Conservation (phyloP, 1,140 invertebrate genomes). For the Helicoverpa armigera region DNA sequence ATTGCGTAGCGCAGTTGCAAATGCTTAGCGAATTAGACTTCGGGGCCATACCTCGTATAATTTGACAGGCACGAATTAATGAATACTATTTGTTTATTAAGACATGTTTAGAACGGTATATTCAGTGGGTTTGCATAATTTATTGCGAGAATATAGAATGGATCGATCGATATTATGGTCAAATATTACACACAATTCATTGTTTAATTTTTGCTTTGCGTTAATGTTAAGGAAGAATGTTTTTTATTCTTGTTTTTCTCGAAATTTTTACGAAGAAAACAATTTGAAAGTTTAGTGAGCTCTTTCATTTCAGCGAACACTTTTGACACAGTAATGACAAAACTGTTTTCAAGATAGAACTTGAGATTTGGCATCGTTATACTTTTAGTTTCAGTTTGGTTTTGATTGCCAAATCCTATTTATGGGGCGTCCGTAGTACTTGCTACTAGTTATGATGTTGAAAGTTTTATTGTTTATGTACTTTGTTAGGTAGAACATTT, state of each 20-base stretch:
- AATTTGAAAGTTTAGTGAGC: constrained; percentile 4
- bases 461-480: not conserved
- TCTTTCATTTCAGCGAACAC: constrained; percentile 10
- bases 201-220: not conserved
- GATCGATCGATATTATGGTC: not conserved
- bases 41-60: constrained; percentile 23
- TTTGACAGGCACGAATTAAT: constrained; percentile 45
- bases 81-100: constrained; percentile 32
- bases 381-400: constrained; percentile 9
- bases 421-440: not conserved
- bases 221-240: not conserved
- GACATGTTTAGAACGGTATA: constrained; percentile 7
- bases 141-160: constrained; percentile 1
- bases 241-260: not conserved
- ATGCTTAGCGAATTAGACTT: constrained; percentile 9
- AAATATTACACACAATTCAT: not conserved
- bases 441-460: not conserved
- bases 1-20: constrained; percentile 45
- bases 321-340: constrained; percentile 6
- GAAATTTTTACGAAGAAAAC: not conserved
- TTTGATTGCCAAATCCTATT: constrained; percentile 29
- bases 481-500: not conserved
- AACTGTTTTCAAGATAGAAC: constrained; percentile 17
- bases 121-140: constrained; percentile 11
- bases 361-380: constrained; percentile 29